phyloP scores from a whole-genome alignment of 2,113 vertebrate genomes.

The Lagopus leucura region DNA sequence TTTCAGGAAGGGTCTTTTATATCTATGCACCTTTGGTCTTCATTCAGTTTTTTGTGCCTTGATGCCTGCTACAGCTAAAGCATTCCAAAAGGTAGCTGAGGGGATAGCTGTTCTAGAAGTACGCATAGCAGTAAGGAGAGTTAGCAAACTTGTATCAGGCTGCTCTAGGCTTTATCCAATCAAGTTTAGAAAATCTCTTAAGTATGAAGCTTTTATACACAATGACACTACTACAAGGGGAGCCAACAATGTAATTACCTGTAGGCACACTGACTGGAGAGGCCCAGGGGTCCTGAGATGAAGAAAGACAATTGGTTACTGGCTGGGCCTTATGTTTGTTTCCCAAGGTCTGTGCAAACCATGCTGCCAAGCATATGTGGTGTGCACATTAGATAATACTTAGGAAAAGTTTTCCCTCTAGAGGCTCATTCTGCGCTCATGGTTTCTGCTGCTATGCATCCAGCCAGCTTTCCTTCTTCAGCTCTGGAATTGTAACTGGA shows the following conservation, averaged over 20 bases:
- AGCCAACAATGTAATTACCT: not conserved
- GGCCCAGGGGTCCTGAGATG: not conserved
- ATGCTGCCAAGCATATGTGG: not conserved
- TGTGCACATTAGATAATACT: not conserved
- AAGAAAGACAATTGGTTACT: not conserved
- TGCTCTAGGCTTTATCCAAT: not conserved
- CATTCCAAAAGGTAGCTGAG: not conserved
- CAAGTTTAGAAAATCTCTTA: not conserved
- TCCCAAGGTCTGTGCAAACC: slow-evolving; percentile 6
- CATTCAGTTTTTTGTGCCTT: not conserved
- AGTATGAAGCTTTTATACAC: not conserved
- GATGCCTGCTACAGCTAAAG: not conserved
- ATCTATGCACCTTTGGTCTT: not conserved
- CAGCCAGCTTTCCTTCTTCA: not conserved
- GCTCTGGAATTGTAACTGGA: not conserved
- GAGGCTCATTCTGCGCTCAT: not conserved
- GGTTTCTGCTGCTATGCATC: not conserved
- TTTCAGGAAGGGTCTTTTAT: not conserved
- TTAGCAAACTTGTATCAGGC: not conserved
- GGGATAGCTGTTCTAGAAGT: not conserved
- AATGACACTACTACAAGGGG: not conserved
- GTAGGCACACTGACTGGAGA: not conserved
- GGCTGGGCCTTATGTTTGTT: not conserved
- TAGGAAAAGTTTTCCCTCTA: slow-evolving; percentile 1
- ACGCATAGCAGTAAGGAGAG: not conserved